phyloP scores from a whole-genome alignment of 2,797 vertebrate species.

The Strix occidentalis region DNA sequence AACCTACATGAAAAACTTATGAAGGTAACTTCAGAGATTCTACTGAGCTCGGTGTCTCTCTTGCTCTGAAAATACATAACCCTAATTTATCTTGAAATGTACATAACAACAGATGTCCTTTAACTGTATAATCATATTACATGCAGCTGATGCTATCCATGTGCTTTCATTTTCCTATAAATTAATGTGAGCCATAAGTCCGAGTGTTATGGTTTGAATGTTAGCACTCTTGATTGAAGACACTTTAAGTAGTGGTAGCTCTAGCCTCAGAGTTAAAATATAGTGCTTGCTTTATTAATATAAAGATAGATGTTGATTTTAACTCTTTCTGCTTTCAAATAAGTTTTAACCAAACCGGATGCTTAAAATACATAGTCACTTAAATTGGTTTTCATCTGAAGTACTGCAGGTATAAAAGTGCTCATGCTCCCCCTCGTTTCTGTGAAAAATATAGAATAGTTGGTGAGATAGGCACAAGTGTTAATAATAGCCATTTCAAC shows the following conservation, averaged over 20 bases:
- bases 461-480: neutral
- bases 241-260: neutral
- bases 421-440: neutral
- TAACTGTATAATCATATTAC: constrained; percentile 26
- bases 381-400: neutral
- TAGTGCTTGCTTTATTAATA: neutral
- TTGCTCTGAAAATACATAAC: constrained; percentile 48
- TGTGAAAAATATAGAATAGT: neutral
- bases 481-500: neutral
- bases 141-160: constrained; percentile 28
- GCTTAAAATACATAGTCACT: neutral
- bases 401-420: neutral
- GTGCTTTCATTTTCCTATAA: constrained; percentile 52
- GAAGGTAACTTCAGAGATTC: too few relatives aligned
- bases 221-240: constrained; percentile 51
- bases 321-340: neutral
- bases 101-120: constrained; percentile 38
- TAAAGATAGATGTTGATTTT: neutral
- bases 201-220: constrained; percentile 28
- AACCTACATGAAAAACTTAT: constrained; percentile 11
- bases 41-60: neutral
- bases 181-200: constrained; percentile 20
- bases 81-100: constrained; percentile 38
- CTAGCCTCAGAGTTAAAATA: neutral
- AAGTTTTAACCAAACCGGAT: neutral